These are phyloP conservation scores for Dascyllus trimaculatus DNA, from an alignment of 2,113 vertebrate genomes.

Conservation along the genomic window DNA sequence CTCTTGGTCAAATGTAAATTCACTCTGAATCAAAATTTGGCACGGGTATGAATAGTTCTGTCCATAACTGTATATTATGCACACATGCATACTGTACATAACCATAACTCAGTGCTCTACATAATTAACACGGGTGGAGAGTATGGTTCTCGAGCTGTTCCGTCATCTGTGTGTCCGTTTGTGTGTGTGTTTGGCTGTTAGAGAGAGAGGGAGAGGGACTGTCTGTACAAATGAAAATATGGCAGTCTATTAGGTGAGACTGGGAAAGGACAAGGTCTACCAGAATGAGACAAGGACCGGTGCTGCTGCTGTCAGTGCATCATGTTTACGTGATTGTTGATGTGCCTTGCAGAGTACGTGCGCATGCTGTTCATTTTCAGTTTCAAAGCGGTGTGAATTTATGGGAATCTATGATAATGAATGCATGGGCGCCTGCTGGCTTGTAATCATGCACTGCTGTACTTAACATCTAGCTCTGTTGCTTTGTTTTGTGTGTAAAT, in stretches of 20 bases:
- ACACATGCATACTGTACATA: neutral
- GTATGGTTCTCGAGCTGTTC: slow-evolving; percentile 28
- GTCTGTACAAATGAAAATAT: slow-evolving; percentile 45
- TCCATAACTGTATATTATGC: neutral
- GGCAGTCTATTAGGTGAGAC: slow-evolving; percentile 57
- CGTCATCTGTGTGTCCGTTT: neutral
- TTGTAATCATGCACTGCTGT: slow-evolving; percentile 39
- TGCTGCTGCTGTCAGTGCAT: slow-evolving; percentile 30
- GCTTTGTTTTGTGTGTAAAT: neutral
- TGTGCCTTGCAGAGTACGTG: slow-evolving; percentile 20
- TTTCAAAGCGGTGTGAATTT: slow-evolving; percentile 57
- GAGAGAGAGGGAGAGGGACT: neutral
- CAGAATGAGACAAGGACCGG: slow-evolving; percentile 28
- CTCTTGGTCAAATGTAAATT: too few species aligned
- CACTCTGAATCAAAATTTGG: too few species aligned
- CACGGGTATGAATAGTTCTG: too few species aligned
- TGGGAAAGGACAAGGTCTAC: slow-evolving; percentile 36
- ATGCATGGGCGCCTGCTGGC: slow-evolving; percentile 47
- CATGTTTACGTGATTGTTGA: slow-evolving; percentile 28
- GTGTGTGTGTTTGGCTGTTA: slow-evolving; percentile 3
- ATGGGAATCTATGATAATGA: slow-evolving; percentile 67
- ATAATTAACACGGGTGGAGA: slow-evolving; percentile 7
- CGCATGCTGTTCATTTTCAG: slow-evolving; percentile 56
- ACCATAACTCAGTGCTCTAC: neutral
- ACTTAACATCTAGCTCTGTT: slow-evolving; percentile 7